phyloP scores from a whole-genome alignment of 30 jellyfish, hydroid and myxozoan species.

The Aurelia sp. region DNA sequence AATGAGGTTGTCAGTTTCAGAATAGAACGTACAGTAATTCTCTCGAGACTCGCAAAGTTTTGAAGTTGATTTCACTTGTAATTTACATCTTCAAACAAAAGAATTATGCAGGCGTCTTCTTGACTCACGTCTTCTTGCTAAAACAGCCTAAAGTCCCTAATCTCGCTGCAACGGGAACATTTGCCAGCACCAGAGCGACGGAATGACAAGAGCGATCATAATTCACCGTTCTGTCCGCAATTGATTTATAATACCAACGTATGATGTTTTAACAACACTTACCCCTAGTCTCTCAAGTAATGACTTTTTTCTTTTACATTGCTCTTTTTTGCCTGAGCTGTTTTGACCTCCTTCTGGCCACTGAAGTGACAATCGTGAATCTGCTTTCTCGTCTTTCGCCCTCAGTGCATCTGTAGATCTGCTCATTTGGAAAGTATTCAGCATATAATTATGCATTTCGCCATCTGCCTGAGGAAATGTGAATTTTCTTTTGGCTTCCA shows the following conservation, averaged over 20 bases:
- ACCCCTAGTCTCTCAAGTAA: slow-evolving; percentile 75
- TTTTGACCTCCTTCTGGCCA: slow-evolving; percentile 46
- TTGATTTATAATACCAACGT: background rate
- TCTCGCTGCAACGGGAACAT: too few species aligned
- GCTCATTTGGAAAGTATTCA: slow-evolving; percentile 12
- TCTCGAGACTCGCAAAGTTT: too few species aligned
- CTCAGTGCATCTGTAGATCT: slow-evolving; percentile 28
- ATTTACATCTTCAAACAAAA: too few species aligned
- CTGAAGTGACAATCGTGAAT: slow-evolving; percentile 32
- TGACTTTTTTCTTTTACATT: slow-evolving; percentile 55
- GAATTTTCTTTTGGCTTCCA: slow-evolving; percentile 39
- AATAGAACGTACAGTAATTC: too few species aligned
- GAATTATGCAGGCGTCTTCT: too few species aligned
- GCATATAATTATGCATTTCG: slow-evolving; percentile 8
- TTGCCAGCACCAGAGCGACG: too few species aligned
- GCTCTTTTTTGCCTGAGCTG: slow-evolving; percentile 21
- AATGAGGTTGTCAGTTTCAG: too few species aligned
- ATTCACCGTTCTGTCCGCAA: too few species aligned
- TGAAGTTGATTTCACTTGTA: too few species aligned
- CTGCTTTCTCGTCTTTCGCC: slow-evolving; percentile 6
- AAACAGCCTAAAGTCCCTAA: too few species aligned
- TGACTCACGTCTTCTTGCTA: too few species aligned
- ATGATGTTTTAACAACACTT: background rate
- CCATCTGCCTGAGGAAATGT: slow-evolving; percentile 53
- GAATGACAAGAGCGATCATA: too few species aligned